Evolutionary conservation across 2,113 vertebrate species (phyloP).

Genomic region (Ancistrus triradiatus): DNA sequence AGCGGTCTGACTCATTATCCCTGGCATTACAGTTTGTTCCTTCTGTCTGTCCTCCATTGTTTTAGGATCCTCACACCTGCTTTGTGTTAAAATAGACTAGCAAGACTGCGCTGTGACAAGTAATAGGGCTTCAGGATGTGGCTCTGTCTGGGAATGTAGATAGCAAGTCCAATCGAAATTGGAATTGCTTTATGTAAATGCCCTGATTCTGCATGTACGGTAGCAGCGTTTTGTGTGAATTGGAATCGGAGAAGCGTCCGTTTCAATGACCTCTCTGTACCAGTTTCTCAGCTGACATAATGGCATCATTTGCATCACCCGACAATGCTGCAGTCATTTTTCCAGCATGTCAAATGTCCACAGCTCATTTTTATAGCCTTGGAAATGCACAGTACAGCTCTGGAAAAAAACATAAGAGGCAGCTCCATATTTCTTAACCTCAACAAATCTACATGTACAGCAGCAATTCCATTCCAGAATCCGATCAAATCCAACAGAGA

Average conservation of each 20-base stretch:
- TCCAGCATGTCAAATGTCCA: not conserved
- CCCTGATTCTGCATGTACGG: not conserved
- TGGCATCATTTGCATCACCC: conserved; percentile 23
- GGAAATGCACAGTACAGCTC: too few relatives aligned
- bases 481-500: too few relatives aligned
- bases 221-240: not conserved
- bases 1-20: conserved; percentile 14
- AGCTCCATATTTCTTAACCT: too few relatives aligned
- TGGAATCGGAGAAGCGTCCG: conserved; percentile 6
- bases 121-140: too few relatives aligned
- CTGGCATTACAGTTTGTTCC: conserved; percentile 10
- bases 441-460: too few relatives aligned
- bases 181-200: not conserved
- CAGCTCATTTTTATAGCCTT: conserved; percentile 1
- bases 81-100: not conserved
- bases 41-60: conserved; percentile 11
- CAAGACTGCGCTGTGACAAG: not conserved
- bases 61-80: conserved; percentile 7
- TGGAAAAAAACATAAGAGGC: too few relatives aligned
- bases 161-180: conserved; percentile 4
- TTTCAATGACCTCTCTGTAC: conserved; percentile 24
- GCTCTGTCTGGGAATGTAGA: not conserved
- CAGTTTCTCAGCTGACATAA: conserved; percentile 14
- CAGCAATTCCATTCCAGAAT: too few relatives aligned
- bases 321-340: not conserved